These are phyloP conservation scores for Gallinago solitaria DNA, from an alignment of 2,797 vertebrate genomes.

Conservation along the genomic window DNA sequence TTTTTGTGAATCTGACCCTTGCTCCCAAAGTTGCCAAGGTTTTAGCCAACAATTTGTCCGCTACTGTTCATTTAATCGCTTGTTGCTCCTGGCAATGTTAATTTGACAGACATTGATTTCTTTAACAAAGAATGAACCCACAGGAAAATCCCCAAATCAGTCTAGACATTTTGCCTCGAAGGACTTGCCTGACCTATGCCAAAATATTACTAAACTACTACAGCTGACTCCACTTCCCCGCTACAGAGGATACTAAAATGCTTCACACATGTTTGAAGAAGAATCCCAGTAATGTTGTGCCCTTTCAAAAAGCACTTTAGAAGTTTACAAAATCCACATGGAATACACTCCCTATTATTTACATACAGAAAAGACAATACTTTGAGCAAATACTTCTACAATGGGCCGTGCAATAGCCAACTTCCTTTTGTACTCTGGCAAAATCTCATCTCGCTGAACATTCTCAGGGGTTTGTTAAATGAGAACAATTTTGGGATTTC, in stretches of 20 bases:
- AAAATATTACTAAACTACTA: conserved; percentile 41
- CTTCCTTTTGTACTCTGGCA: conserved; percentile 9
- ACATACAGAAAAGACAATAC: conserved; percentile 46
- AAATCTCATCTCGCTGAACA: neutral
- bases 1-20: neutral
- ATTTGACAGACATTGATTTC: conserved; percentile 27
- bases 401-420: conserved; percentile 7
- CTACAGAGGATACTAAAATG: conserved; percentile 35
- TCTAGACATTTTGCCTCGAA: conserved; percentile 65
- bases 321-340: conserved; percentile 59
- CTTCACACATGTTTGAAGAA: conserved; percentile 54
- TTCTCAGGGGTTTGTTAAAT: neutral
- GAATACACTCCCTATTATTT: conserved; percentile 40
- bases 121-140: conserved; percentile 45
- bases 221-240: conserved; percentile 35
- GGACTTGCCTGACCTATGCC: conserved; percentile 38
- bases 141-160: conserved; percentile 54
- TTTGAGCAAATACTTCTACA: conserved; percentile 20
- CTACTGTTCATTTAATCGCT: conserved; percentile 10
- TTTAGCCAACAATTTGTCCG: conserved; percentile 22
- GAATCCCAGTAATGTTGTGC: conserved; percentile 17
- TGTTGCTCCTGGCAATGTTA: conserved; percentile 30
- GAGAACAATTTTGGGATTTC: neutral
- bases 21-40: neutral
- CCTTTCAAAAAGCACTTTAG: conserved; percentile 49